Base-by-base conservation (phyloP, 2,888 invertebrate species). In the Aproaerema taeniolella region DNA sequence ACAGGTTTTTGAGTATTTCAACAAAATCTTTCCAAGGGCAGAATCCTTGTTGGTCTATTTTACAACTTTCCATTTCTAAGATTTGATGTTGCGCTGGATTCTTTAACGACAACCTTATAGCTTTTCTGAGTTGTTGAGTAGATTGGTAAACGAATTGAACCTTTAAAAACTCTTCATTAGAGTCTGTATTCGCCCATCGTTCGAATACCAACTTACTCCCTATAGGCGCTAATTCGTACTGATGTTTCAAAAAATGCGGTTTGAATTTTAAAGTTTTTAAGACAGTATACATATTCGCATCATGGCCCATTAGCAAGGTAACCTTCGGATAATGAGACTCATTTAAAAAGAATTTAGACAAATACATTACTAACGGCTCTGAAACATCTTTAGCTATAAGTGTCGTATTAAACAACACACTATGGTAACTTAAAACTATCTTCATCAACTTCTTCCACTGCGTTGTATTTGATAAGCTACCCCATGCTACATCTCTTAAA, bases 181-280 rank as follows among this genome's bases (percentile, higher is more conserved):
- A 45, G 2, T 43, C 38, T 8, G 31, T 38, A 43, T 78, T 63
- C 1, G 45, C 46, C 79, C 79, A 85, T 49, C 73, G 80, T 47
- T 85, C 78, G 32, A 83, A 80, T 0, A 83, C 75, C 11, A 86
- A 48, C 46, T 83, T 85, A 0, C 85, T 81, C 0, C 85, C 78
- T 0, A 73, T 55, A 0, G 85, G 85, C 0, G 61, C 58, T 1
- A 58, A 47, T 52, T 82, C 77, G 45, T 67, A 53, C 29, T 78
- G 82, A 4, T 72, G 46, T 8, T 45, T 43, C 3, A 86, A 55
- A 1, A 1, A 39, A 44, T 67, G 81, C 0, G 65, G 52, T 41
- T 66, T 67, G 29, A 83, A 68, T 13, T 50, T 41, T 48, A 86
- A 53, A 6, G 66, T 55, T 2, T 62, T 72, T 1, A 82, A 42